phyloP scores from a whole-genome alignment of 23 tunicate genomes.

The Ciona savignyi region DNA sequence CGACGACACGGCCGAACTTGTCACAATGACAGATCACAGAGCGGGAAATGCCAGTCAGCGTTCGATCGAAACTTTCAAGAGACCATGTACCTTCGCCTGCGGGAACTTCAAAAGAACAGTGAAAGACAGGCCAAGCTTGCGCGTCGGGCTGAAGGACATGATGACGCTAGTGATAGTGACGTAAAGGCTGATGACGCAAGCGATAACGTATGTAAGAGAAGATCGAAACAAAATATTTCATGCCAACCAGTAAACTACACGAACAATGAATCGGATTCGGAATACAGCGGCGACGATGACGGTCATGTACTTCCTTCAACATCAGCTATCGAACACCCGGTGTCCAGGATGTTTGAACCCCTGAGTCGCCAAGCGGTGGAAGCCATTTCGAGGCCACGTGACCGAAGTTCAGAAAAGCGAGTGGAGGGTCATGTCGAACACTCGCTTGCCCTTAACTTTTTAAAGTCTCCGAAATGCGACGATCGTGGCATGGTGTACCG shows the following conservation, averaged over 20 bases:
- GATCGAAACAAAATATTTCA: not conserved
- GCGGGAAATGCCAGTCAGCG: slow-evolving; percentile 38
- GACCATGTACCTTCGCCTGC: slow-evolving; percentile 47
- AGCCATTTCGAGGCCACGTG: not conserved
- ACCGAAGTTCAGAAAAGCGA: not conserved
- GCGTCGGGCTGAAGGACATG: slow-evolving; percentile 15
- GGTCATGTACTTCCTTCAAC: not conserved
- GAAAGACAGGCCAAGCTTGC: slow-evolving; percentile 9
- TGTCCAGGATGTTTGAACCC: slow-evolving; percentile 28
- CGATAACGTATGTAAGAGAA: not conserved
- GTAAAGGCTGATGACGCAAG: not conserved
- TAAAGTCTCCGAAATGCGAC: not conserved
- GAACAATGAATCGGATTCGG: slow-evolving; percentile 15
- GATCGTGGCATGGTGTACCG: not conserved
- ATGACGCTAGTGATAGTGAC: slow-evolving; percentile 18
- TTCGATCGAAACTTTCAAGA: slow-evolving; percentile 54
- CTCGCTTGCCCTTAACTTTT: not conserved
- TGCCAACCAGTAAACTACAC: not conserved
- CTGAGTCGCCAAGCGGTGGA: slow-evolving; percentile 7
- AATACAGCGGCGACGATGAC: slow-evolving; percentile 32
- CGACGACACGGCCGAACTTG: not conserved
- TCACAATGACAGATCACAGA: slow-evolving; percentile 5
- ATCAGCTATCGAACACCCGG: not conserved
- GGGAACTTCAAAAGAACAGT: slow-evolving; percentile 37
- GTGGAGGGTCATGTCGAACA: not conserved